These are phyloP conservation scores for Lepidocyrtinus sp. DNA, from an alignment of 2,888 invertebrate species.

Conservation along the genomic window DNA sequence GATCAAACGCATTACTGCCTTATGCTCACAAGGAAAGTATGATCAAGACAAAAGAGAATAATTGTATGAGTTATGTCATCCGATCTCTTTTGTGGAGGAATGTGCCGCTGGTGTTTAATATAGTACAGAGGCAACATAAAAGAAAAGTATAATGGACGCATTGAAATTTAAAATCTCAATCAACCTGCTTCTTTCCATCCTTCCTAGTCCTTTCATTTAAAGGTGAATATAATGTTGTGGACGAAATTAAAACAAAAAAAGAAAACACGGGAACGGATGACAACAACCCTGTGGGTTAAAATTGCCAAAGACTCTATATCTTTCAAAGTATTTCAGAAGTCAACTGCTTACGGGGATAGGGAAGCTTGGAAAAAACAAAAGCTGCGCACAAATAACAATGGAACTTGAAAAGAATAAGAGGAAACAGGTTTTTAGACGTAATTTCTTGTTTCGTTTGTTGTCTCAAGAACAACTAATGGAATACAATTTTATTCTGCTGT, in stretches of 20 bases:
- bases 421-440: conserved; percentile 44
- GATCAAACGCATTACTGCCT: background rate
- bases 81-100: background rate
- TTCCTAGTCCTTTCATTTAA: background rate
- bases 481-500: conserved; percentile 9
- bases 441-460: conserved; percentile 38
- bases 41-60: background rate
- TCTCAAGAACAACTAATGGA: conserved; percentile 32
- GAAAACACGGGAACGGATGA: background rate
- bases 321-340: background rate
- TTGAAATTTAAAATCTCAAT: conserved; percentile 6
- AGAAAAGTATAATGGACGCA: background rate
- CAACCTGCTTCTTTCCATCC: background rate
- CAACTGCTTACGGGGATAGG: background rate
- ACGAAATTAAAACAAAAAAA: background rate
- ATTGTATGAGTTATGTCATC: background rate
- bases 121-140: background rate
- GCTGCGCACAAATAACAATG: background rate
- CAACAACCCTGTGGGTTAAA: background rate
- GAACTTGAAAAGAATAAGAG: background rate
- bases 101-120: conserved; percentile 5
- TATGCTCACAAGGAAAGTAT: background rate
- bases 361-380: conserved; percentile 14
- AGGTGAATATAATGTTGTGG: background rate
- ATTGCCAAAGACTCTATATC: background rate